Conservation (phyloP, 2,888 invertebrate genomes). For the Tipula confusa region DNA sequence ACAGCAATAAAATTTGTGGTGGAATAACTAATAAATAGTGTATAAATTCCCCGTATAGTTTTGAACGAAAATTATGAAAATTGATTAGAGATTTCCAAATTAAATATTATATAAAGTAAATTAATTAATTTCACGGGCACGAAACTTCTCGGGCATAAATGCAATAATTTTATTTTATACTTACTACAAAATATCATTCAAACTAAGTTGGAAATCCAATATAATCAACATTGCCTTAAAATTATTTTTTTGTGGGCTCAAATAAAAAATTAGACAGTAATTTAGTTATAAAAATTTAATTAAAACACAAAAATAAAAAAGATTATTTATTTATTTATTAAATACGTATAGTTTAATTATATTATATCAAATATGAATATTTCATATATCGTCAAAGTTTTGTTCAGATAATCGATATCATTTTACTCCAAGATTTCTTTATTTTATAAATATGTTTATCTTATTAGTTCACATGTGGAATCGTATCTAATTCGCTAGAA, state of each 20-base stretch:
- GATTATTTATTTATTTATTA: constrained; percentile 12
- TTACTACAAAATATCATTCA: neutral
- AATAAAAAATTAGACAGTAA: neutral
- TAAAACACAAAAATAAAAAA: neutral
- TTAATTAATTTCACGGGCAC: neutral
- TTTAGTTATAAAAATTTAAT: neutral
- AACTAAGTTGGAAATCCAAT: neutral
- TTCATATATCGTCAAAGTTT: neutral
- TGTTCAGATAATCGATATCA: neutral
- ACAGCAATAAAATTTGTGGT: neutral
- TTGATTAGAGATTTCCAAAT: neutral
- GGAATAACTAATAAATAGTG: neutral
- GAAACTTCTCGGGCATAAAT: constrained; percentile 38
- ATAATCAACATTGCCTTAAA: neutral
- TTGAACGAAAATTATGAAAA: neutral
- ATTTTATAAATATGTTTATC: neutral
- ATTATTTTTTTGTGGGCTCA: neutral
- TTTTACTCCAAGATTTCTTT: neutral
- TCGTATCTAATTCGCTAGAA: neutral
- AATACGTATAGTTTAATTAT: neutral
- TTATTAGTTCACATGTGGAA: neutral
- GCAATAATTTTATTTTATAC: constrained; percentile 37
- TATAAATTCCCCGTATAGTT: neutral
- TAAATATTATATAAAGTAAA: neutral
- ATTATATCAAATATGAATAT: neutral